Base-by-base conservation (phyloP, 2,797 vertebrate genomes). In the Argyrosomus regius region DNA sequence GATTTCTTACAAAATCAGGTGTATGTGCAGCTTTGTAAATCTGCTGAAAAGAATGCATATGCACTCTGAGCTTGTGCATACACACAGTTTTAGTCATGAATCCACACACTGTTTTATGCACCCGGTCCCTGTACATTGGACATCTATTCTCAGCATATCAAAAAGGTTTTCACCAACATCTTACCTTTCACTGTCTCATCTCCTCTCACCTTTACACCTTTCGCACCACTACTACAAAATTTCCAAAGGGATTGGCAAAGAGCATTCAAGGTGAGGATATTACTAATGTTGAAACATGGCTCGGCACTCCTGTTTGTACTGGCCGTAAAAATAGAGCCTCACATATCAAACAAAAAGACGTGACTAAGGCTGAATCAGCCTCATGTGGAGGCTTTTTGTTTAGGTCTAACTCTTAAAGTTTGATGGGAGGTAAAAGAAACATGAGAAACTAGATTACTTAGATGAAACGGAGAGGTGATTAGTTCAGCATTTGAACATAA, bases 161-260 rank as follows among this genome's bases (percentile, higher is more conserved):
- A 69, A 64, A 20, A 59, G 28, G 54, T 56, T 62, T 75, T 68
- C 57, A 78, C 53, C 46, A 68, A 59, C 26, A 61, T 31, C 49
- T 75, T 70, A 18, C 48, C 59, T 61, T 72, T 13, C 73, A 78
- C 48, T 39, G 28, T 72, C 45, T 79, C 75, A 64, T 77, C 53
- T 75, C 18, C 31, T 72, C 49, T 63, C 28, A 78, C 74, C 49
- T 75, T 72, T 69, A 64, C 66, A 28, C 28, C 43, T 80, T 46
- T 60, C 35, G 1, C 39, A 35, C 39, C 22, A 39, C 17, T 52
- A 76, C n/a, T 64, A 68, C n/a, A 26, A 71, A 75, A 79, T 67
- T 22, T 77, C 60, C 74, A 76, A 56, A 66, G 70, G 18, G 46
- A 43, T 66, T 4, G 12, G 41, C 52, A 67, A 78, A 81, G 62